Evolutionary conservation across 2,797 vertebrate genomes (phyloP), one percentile per base, ranked within the genome.

Genomic region (Menidia menidia): DNA sequence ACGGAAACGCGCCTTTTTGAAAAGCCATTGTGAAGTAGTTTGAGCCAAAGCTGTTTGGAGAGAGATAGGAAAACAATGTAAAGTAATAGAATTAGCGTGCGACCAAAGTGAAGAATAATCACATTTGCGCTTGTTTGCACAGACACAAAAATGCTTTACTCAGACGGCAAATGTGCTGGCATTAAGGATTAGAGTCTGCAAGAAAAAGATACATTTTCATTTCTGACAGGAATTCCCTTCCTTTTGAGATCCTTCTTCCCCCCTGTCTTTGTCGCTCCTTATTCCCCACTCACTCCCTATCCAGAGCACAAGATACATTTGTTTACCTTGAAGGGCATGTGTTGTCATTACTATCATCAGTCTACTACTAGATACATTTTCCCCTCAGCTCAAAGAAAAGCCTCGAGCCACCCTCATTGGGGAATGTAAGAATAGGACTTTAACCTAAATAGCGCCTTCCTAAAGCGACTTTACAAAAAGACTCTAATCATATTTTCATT

Each of bases 71-170:
- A 83, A 82, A 89, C 81, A 89, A 90, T 86, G 79, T 78, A 60
- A 77, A 84, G 78, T 90, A 92, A 92, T 92, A 88, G 76, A 92
- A 93, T 93, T 90, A 90, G 80, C 86, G 90, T 91, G 86, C 74
- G 82, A 85, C 60, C 57, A 80, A 91, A 85, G 75, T 41, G 18
- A 80, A 54, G 75, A 85, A 87, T 91, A 89, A 93, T 93, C 87
- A 81, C 76, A 90, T 87, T 90, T 91, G 65, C 74, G 69, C 83
- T 88, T 86, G 81, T 86, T 87, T 81, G 77, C 81, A 78, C 75
- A 86, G 61, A 78, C n/a, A 61, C 77, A 80, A 83, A 85, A 85
- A 88, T 68, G 78, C 68, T 84, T 70, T 47, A 51, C 70, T 80
- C 71, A 77, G 78, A 81, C 82, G 74, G 84, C 71, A 83, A 81